These are phyloP conservation scores for Diarsia brunnea DNA, from an alignment of 2,888 invertebrate genomes.

Conservation along the genomic window DNA sequence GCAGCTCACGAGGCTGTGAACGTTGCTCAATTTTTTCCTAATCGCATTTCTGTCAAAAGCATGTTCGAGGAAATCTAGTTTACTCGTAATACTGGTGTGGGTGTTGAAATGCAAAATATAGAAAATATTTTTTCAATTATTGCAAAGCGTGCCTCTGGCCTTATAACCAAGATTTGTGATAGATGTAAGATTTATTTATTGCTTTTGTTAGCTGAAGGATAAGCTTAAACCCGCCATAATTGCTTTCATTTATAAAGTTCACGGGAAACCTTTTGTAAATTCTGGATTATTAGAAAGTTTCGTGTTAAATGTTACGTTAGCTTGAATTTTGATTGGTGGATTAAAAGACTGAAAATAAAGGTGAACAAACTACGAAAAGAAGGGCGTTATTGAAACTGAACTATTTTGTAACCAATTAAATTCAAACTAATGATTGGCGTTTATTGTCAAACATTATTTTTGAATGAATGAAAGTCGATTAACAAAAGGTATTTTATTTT, in stretches of 20 bases:
- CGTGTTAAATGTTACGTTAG: not conserved
- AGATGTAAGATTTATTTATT: not conserved
- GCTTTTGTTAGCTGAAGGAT: not conserved
- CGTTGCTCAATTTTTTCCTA: not conserved
- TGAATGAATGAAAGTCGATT: no score
- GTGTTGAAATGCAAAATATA: not conserved
- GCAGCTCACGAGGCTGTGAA: not conserved
- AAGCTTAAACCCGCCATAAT: not conserved
- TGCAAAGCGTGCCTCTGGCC: slow-evolving; percentile 24
- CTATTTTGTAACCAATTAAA: not conserved
- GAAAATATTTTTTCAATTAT: slow-evolving; percentile 34
- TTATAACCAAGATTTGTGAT: slow-evolving; percentile 26
- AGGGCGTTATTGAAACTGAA: not conserved
- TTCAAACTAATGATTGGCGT: not conserved
- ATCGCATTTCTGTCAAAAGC: not conserved
- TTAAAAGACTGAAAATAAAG: not conserved
- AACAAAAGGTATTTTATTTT: no score
- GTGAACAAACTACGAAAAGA: not conserved
- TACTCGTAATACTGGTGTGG: not conserved
- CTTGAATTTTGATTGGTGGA: not conserved
- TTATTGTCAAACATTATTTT: no score
- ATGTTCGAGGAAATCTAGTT: not conserved
- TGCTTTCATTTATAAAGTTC: not conserved
- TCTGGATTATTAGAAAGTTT: not conserved
- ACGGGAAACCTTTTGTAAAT: not conserved